Conservation (phyloP, 2,113 vertebrate genomes). For the Oreotrochilus melanogaster region DNA sequence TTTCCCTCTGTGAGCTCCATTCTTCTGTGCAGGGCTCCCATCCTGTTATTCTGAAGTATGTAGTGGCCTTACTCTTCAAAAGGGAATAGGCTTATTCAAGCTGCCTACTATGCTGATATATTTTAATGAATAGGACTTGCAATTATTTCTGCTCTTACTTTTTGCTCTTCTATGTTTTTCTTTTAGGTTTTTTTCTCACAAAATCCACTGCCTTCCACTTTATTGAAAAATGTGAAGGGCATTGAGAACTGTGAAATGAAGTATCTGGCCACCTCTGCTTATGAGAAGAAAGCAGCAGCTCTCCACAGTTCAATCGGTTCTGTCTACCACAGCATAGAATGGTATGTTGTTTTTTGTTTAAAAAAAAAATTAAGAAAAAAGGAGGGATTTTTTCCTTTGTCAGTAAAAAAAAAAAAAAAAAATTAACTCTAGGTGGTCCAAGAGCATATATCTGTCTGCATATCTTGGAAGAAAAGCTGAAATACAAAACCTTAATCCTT, state of each 20-base stretch:
- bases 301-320: not conserved
- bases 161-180: not conserved
- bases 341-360: not conserved
- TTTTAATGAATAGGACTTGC: not conserved
- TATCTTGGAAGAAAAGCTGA: not conserved
- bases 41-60: not conserved
- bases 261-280: not conserved
- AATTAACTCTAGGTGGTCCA: not conserved
- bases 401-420: not conserved
- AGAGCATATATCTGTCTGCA: not conserved
- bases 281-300: not conserved
- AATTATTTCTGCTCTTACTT: not conserved
- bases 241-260: not conserved
- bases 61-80: not conserved
- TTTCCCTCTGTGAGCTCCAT: not conserved
- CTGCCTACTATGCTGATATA: not conserved
- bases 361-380: not conserved
- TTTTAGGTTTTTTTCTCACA: not conserved
- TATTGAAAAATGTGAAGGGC: not conserved
- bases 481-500: not conserved
- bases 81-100: rapidly evolving
- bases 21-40: not conserved
- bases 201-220: not conserved
- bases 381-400: not conserved
- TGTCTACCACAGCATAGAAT: not conserved